Conservation (phyloP, 1,140 invertebrate genomes). For the Caenorhabditis remanei region DNA sequence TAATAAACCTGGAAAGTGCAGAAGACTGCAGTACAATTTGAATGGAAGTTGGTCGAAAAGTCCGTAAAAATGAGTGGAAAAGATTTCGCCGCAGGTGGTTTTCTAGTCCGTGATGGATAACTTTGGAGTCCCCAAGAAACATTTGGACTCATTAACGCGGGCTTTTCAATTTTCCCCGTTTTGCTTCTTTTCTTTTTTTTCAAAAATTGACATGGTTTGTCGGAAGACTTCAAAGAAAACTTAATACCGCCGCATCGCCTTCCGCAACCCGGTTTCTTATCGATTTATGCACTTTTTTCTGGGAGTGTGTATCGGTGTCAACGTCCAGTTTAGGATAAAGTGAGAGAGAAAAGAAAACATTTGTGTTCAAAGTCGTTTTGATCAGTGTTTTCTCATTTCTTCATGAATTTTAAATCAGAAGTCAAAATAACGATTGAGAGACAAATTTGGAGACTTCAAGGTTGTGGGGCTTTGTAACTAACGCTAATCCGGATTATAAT, state of each 20-base stretch:
- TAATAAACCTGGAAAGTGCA: no score
- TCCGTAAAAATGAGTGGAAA: no score
- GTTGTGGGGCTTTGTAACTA: no score
- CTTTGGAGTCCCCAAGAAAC: not conserved
- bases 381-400: not conserved
- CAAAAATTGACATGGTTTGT: constrained; percentile 1
- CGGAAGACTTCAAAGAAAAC: constrained; percentile 43
- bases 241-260: not conserved
- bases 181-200: not conserved
- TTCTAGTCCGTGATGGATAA: constrained; percentile 1
- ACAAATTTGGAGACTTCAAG: no score
- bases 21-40: no score
- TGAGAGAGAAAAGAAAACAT: constrained; percentile 47
- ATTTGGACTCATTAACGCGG: not conserved
- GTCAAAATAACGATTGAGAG: not conserved
- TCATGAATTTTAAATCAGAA: constrained; percentile 18
- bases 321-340: constrained; percentile 25
- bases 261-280: constrained; percentile 33
- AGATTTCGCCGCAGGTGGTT: not conserved
- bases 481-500: no score
- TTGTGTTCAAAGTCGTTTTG: constrained; percentile 6
- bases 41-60: no score
- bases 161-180: constrained; percentile 12
- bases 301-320: constrained; percentile 19
- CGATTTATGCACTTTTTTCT: constrained; percentile 39